Conservation (phyloP, 2,113 vertebrate genomes). For the Alethe diademata region DNA sequence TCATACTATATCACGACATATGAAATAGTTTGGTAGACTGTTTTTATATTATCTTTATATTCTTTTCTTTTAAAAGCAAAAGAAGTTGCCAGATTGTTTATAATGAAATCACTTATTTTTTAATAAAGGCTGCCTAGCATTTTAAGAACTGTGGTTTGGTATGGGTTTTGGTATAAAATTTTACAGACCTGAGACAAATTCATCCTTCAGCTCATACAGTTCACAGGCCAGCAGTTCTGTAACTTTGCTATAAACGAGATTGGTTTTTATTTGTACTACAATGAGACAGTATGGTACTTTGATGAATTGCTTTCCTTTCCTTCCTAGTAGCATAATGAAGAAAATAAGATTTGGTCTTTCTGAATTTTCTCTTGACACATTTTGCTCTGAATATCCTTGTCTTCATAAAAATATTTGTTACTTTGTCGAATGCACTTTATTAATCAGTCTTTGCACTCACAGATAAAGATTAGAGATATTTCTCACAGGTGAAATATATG, state of each 20-base stretch:
- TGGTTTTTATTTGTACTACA: neutral
- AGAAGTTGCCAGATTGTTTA: neutral
- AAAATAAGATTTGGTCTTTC: conserved; percentile 33
- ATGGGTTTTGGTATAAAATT: neutral
- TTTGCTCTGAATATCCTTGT: neutral
- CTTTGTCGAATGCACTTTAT: neutral
- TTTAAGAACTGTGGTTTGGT: neutral
- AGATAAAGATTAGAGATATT: neutral
- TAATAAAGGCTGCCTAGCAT: neutral
- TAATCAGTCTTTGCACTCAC: neutral
- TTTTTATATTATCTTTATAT: neutral
- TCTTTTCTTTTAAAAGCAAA: neutral
- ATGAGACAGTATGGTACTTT: neutral
- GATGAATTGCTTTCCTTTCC: neutral
- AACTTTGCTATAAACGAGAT: neutral
- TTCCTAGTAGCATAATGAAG: neutral
- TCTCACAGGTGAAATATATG: neutral
- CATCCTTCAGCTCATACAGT: neutral
- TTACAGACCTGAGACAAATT: neutral
- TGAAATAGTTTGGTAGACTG: neutral
- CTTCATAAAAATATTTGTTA: neutral
- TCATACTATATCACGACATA: neutral
- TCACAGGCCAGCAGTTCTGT: neutral
- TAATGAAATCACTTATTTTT: neutral
- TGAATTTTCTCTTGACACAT: neutral